phyloP scores from a whole-genome alignment of 1,140 invertebrate species.

The Neomicropteryx cornuta region DNA sequence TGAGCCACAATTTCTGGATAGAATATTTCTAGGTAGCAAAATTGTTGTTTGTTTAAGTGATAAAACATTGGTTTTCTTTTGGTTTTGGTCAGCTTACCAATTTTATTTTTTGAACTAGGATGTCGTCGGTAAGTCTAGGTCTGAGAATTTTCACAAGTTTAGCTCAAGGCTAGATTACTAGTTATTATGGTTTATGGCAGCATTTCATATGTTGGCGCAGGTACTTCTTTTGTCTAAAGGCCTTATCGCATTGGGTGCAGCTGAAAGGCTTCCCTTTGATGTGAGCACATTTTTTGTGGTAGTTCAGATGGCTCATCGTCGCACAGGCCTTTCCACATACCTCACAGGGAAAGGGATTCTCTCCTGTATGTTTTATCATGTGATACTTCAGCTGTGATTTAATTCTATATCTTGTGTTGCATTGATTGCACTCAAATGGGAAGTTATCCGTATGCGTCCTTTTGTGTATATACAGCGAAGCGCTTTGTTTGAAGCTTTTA shows the following conservation, averaged over 20 bases:
- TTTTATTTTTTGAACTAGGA: too few species aligned
- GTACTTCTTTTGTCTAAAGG: conserved; percentile 17
- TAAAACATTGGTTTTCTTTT: too few species aligned
- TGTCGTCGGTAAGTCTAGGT: too few species aligned
- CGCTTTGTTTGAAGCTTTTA: conserved; percentile 33
- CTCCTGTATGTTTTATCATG: conserved; percentile 50
- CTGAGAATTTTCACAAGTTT: too few species aligned
- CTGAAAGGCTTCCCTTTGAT: conserved; percentile 9
- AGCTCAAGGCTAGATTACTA: too few species aligned
- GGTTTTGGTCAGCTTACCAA: too few species aligned
- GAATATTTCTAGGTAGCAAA: too few species aligned
- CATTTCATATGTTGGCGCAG: conserved; percentile 16
- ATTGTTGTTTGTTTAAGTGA: too few species aligned
- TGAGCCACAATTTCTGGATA: too few species aligned
- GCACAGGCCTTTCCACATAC: conserved; percentile 47
- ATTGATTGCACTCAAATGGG: conserved; percentile 48
- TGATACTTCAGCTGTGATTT: conserved; percentile 45
- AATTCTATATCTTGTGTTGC: conserved; percentile 48
- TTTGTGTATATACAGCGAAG: conserved; percentile 29
- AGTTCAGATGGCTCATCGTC: conserved; percentile 48
- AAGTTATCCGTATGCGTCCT: conserved; percentile 42
- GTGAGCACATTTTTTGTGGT: conserved; percentile 36
- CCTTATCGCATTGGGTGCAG: conserved; percentile 16
- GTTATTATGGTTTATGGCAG: conserved; percentile 11
- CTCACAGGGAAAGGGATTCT: conserved; percentile 52